phyloP scores from a whole-genome alignment of 2,113 vertebrate genomes.

The Thalassarche chlororhynchos region DNA sequence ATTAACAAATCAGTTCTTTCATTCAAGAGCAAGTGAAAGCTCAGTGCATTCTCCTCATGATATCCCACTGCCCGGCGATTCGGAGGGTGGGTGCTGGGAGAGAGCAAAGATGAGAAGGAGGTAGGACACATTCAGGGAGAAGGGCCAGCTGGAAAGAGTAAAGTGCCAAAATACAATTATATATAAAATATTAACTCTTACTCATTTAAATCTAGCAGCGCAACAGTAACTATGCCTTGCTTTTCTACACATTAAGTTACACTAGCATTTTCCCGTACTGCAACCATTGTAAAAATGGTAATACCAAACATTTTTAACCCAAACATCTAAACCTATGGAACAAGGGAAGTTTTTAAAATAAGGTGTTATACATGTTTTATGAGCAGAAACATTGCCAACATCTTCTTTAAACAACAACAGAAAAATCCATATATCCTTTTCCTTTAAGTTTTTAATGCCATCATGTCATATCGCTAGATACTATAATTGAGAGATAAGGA shows the following conservation, averaged over 20 bases:
- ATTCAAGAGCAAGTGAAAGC: neutral
- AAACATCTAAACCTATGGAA: neutral
- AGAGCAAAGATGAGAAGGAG: neutral
- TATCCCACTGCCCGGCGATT: neutral
- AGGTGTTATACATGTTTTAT: neutral
- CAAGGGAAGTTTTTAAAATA: neutral
- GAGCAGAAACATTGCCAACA: neutral
- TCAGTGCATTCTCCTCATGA: neutral
- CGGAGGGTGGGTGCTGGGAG: rapidly evolving
- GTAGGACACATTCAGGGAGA: neutral
- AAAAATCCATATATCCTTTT: neutral
- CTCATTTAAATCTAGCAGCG: neutral
- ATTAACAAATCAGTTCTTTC: constrained; percentile 38
- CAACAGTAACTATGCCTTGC: neutral
- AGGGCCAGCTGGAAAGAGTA: neutral
- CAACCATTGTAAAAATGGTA: neutral
- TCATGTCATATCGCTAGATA: neutral
- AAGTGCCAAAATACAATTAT: neutral
- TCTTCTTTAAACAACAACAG: neutral
- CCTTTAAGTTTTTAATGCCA: neutral
- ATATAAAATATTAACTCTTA: neutral
- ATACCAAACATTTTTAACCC: neutral
- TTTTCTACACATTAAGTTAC: neutral
- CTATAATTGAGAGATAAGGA: neutral
- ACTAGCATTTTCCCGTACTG: neutral